phyloP scores from a whole-genome alignment of 2,797 vertebrate species.

The Tokudaia tokunoshimensis region DNA sequence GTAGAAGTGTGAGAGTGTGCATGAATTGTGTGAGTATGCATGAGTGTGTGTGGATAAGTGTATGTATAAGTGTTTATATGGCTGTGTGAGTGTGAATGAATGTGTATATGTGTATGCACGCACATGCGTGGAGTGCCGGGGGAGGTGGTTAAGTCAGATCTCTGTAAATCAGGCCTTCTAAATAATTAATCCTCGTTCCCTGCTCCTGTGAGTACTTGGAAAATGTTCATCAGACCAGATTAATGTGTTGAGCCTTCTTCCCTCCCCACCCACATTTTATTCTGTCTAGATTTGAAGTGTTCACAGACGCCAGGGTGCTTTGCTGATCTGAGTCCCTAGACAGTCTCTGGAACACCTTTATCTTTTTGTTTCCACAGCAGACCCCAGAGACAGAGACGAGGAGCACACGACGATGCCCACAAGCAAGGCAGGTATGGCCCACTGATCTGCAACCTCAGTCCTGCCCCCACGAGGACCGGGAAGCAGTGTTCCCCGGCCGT shows the following conservation, averaged over 20 bases:
- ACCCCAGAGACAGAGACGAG: constrained; percentile 86
- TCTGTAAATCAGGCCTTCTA: constrained; percentile 43
- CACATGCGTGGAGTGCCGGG: not conserved
- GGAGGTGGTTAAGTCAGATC: not conserved
- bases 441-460: not conserved
- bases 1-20: not conserved
- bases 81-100: no score
- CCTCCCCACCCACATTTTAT: constrained; percentile 13
- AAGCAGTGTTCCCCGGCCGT: not conserved
- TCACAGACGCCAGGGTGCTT: not conserved
- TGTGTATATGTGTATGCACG: not conserved
- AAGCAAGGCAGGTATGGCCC: constrained; percentile 87
- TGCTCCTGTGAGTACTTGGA: not conserved
- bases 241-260: not conserved
- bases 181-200: constrained; percentile 20
- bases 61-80: not conserved
- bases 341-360: not conserved
- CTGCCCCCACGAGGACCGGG: not conserved
- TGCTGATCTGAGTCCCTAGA: not conserved
- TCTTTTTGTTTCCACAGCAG: constrained; percentile 70
- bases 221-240: constrained; percentile 10
- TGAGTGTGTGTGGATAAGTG: not conserved
- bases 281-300: constrained; percentile 1
- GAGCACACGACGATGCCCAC: constrained; percentile 81
- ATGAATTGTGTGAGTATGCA: not conserved